Percentiles rank a stretch among this genome's conserved stretches.
Conservation (phyloP, 2,797 vertebrate genomes). For the Amblyraja radiata region DNA sequence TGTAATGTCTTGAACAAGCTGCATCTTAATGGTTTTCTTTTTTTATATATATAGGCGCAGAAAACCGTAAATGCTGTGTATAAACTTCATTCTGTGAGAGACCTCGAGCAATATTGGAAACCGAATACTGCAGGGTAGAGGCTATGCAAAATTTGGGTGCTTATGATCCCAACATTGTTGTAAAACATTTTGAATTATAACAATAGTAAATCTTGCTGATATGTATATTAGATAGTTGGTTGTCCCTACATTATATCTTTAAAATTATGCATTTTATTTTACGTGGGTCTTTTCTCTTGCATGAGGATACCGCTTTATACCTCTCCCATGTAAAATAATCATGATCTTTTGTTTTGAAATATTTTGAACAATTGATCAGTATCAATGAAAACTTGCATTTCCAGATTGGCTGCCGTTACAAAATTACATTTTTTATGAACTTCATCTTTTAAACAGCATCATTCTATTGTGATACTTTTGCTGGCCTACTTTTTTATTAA, state of each 20-base stretch:
- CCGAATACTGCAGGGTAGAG: background rate
- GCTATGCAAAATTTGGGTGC: constrained; percentile 20
- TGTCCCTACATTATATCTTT: background rate
- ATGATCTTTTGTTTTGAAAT: constrained; percentile 19
- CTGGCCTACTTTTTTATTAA: background rate
- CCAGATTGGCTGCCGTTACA: background rate
- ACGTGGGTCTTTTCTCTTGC: background rate
- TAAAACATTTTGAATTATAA: constrained; percentile 9
- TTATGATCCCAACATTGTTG: background rate
- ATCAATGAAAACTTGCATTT: constrained; percentile 15
- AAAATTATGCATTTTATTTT: background rate
- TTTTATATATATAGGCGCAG: constrained; percentile 66
- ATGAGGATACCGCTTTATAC: constrained; percentile 30
- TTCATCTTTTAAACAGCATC: background rate
- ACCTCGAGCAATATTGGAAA: background rate
- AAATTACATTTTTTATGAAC: background rate
- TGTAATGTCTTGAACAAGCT: background rate
- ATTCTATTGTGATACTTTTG: background rate
- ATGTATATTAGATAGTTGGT: background rate
- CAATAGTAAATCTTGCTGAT: background rate
- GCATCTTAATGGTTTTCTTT: background rate
- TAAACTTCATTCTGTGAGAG: background rate
- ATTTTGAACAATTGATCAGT: constrained; percentile 18
- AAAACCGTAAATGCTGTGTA: constrained; percentile 68
- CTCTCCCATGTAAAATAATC: background rate